A percentile compares a stretch with the other conserved stretches of the same genome.
Evolutionary conservation across 2,888 invertebrate species (phyloP).

Genomic region (Chelonus formosanus): DNA sequence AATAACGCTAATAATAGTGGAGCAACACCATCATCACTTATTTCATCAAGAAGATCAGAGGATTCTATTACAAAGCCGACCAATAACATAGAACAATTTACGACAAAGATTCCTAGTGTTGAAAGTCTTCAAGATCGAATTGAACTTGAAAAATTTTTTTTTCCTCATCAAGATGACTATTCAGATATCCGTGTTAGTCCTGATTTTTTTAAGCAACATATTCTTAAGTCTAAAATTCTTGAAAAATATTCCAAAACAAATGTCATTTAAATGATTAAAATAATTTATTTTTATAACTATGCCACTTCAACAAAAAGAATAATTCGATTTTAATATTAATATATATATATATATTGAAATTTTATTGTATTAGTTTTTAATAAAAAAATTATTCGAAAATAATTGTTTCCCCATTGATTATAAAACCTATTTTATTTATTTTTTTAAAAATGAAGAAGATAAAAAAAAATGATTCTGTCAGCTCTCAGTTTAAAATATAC

Average conservation of each 20-base stretch:
- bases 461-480: too few species aligned
- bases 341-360: too few species aligned
- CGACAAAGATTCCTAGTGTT: slow-evolving; percentile 28
- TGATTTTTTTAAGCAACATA: slow-evolving; percentile 39
- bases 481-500: too few species aligned
- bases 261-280: background rate
- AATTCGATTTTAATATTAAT: too few species aligned
- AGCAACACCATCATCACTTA: slow-evolving; percentile 1
- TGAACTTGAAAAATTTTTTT: slow-evolving; percentile 38
- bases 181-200: slow-evolving; percentile 41
- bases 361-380: background rate
- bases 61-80: background rate
- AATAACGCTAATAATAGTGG: background rate
- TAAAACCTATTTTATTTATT: too few species aligned
- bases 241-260: slow-evolving; percentile 13
- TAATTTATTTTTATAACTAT: background rate
- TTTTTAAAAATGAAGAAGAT: too few species aligned
- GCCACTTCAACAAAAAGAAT: too few species aligned
- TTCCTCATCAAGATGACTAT: slow-evolving; percentile 41
- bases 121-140: slow-evolving; percentile 33
- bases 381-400: too few species aligned
- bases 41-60: slow-evolving; percentile 11
- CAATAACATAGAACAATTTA: background rate
- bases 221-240: slow-evolving; percentile 30
- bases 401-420: too few species aligned